Percentiles rank a stretch among this genome's conserved stretches.
Evolutionary conservation across 2,113 vertebrate species (phyloP).

Genomic region (Scortum barcoo): DNA sequence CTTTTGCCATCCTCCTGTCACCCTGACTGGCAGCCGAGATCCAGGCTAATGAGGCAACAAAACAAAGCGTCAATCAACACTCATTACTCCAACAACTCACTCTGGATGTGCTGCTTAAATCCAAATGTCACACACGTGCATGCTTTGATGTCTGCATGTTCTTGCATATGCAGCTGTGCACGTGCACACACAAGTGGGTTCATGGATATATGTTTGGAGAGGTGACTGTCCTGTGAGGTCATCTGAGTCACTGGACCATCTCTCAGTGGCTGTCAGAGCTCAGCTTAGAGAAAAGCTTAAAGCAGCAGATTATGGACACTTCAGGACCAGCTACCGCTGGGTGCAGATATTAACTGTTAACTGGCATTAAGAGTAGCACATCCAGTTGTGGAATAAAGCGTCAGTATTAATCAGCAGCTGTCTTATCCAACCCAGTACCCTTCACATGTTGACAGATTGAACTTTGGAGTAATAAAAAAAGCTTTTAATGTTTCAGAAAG

Average conservation of each 20-base stretch:
- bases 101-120: constrained; percentile 19
- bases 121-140: constrained; percentile 9
- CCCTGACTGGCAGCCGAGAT: constrained; percentile 65
- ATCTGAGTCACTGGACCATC: background rate
- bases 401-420: background rate
- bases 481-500: background rate
- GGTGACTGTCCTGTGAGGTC: constrained; percentile 1
- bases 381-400: background rate
- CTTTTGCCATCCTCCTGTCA: constrained; percentile 66
- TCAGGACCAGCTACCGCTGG: background rate
- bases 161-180: background rate
- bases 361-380: background rate
- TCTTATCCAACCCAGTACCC: background rate
- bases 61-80: constrained; percentile 62
- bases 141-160: constrained; percentile 10
- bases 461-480: background rate
- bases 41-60: constrained; percentile 70
- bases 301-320: background rate
- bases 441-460: background rate
- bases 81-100: constrained; percentile 47
- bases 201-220: constrained; percentile 8
- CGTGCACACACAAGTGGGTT: background rate
- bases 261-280: background rate
- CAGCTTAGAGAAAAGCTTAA: constrained; percentile 5
- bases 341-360: constrained; percentile 1